phyloP scores from a whole-genome alignment of 1,140 invertebrate genomes.

The Cyclina sinensis region DNA sequence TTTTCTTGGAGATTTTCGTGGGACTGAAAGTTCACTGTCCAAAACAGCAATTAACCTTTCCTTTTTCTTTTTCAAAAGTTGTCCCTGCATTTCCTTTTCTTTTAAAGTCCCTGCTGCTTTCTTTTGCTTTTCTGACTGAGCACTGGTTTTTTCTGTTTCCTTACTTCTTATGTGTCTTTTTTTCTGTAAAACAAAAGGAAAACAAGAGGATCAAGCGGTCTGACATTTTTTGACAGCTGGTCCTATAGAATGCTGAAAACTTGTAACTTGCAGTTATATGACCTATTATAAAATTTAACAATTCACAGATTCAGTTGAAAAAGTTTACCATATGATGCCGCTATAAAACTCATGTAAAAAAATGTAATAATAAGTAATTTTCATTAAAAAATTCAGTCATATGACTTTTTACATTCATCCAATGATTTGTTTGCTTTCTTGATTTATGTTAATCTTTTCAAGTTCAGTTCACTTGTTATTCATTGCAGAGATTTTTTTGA shows the following conservation, averaged over 20 bases:
- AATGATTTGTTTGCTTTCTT: no score
- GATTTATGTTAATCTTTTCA: no score
- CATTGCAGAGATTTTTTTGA: no score
- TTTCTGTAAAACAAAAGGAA: conserved; percentile 32
- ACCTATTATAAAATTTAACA: no score
- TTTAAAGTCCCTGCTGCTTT: conserved; percentile 42
- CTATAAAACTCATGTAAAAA: no score
- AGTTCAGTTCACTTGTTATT: no score
- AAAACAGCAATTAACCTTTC: conserved; percentile 47
- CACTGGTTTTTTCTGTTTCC: neutral
- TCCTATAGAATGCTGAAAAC: neutral
- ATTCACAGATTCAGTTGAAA: no score
- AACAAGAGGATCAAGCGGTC: neutral
- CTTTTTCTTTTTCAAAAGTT: conserved; percentile 50
- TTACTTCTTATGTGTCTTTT: conserved; percentile 22
- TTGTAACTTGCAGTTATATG: no score
- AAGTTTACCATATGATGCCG: no score
- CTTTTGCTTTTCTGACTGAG: conserved; percentile 53
- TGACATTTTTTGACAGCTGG: conserved; percentile 34
- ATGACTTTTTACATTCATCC: no score
- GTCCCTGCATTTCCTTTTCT: conserved; percentile 37
- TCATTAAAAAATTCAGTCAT: no score
- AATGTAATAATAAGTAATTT: no score
- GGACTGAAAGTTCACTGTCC: conserved; percentile 29
- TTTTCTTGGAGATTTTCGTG: conserved; percentile 38